Base-by-base conservation (phyloP, 2,888 invertebrate genomes). In the Lasioglossum vierecki region DNA sequence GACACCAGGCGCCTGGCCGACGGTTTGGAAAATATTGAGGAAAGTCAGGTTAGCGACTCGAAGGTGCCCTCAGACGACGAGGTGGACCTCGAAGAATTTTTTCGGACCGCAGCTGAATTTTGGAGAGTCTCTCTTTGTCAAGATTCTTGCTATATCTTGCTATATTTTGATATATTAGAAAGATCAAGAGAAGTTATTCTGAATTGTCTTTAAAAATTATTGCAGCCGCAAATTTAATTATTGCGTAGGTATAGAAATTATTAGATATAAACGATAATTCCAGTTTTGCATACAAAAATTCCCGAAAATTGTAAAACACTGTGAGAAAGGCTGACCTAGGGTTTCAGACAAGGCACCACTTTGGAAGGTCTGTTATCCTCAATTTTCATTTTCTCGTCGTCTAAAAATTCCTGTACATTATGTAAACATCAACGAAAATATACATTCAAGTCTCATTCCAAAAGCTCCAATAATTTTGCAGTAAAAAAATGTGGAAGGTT, bases 311-410 rank as follows among this genome's bases (percentile, higher is more conserved):
- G 0, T 0, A 0, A 49, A 22, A 0, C 46, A 46, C 15, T 4
- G 22, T 18, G 8, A 6, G 2, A 22, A 49, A 49, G 6, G 6
- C 2, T 15, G 46, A 15, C 5, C 5, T 46, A 18, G 18, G 15
- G 6, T 6, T 2, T 0, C 5, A 18, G 6, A 49, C 22, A 22
- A 22, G 49, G 0, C 49, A 8, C 2, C 8, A 53, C 8, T 22
- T 22, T 53, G 2, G 6, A 22, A 0, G 6, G 22, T 22, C 22
- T 53, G 0, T 22, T 22, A 18, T 22, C 0, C 22, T 49, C 9
- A n/a, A n/a, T n/a, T 53, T 53, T n/a, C 9, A 53, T n/a, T n/a
- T n/a, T 1, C 3, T 0, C 1, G 3, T n/a, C 0, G 1, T 4
- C 2, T 11, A 57, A 57, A 57, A 57, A n/a, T n/a, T 57, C 1